Evolutionary conservation across 2,888 invertebrate species (phyloP), one percentile per base, ranked within the genome.

Genomic region (Dynastes hyllus): DNA sequence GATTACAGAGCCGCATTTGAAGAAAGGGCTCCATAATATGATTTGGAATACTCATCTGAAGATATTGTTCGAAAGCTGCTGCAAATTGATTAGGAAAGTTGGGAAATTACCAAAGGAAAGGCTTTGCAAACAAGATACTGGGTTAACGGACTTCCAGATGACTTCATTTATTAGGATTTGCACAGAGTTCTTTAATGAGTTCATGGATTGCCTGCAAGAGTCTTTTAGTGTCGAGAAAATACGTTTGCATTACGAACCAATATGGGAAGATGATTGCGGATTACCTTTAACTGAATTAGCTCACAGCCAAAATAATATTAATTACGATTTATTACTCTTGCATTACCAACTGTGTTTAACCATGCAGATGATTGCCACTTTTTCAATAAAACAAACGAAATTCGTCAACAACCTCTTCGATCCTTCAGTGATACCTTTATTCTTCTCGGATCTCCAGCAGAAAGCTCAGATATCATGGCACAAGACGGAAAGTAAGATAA

Each of bases 21-120:
- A 90, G 91, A 93, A 95, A 90, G 97, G 98, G 8, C 90, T 97
- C 75, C 95, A 94, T 85, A 94, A 94, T 81, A 92, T 98, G 86
- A 91, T 97, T 83, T 98, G 98, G 98, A 94, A 95, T 75, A 95
- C 96, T 76, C 96, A 97, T 85, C 90, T 98, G n/a, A 94, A 94
- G 86, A 94, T 95, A 84, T 91, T 93, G 22, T 93, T 97, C 85
- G 95, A 96, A 89, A 91, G 93, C 1, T 91, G 93, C 29, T 94
- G 94, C 80, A 93, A 94, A 83, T 90, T 97, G 27, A 92, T 94
- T 82, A 95, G 95, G 85, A 97, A 94, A 90, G 92, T 94, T 2
- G 95, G 97, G 0, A 95, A 95, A 87, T 89, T 96, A 73, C 97
- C 97, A 0, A 96, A 96, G 88, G 97, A 97, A 84, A 92, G 95